Conservation (phyloP, 2,113 vertebrate genomes). For the Pygathrix nemaeus region DNA sequence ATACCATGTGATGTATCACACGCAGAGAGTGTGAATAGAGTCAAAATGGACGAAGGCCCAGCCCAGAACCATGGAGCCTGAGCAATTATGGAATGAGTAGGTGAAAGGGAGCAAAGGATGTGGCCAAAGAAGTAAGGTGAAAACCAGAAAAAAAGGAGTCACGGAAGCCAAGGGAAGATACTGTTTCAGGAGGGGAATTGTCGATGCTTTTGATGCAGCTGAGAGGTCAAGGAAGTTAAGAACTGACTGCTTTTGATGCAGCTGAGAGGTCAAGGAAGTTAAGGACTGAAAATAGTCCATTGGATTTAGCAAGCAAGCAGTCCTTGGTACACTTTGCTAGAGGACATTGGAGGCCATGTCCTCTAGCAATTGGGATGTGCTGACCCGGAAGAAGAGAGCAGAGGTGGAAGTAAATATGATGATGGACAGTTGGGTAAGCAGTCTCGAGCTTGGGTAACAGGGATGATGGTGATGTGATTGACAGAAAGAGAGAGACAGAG, state of each 20-base stretch:
- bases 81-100: background rate
- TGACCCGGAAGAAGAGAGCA: background rate
- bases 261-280: background rate
- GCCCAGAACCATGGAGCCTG: background rate
- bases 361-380: background rate
- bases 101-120: background rate
- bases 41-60: background rate
- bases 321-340: background rate
- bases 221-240: background rate
- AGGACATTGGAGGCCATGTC: background rate
- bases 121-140: background rate
- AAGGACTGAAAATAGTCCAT: background rate
- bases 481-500: background rate
- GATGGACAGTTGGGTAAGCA: slow-evolving; percentile 2
- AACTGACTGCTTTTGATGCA: background rate
- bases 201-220: background rate
- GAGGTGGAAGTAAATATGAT: slow-evolving; percentile 33
- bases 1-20: background rate
- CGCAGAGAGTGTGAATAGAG: background rate
- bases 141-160: background rate
- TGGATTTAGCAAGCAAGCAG: background rate
- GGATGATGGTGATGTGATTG: slow-evolving; percentile 17
- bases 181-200: background rate
- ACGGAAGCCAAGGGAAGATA: background rate
- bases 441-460: background rate